These are phyloP conservation scores for Palythoa caribaeorum DNA, from an alignment of 92 coral and sea anemone species.

Conservation along the genomic window DNA sequence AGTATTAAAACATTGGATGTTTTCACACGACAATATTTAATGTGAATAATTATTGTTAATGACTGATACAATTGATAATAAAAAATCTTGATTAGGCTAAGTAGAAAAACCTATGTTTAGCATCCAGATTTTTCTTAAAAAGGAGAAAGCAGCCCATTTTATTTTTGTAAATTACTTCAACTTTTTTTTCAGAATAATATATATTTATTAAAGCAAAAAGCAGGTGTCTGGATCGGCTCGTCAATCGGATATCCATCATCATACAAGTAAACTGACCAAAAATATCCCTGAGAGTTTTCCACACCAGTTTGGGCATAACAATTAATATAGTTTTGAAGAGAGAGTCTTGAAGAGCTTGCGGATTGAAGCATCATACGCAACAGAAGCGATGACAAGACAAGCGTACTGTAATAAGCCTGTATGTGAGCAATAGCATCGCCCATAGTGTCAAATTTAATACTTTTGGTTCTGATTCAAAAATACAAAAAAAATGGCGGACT, in stretches of 20 bases:
- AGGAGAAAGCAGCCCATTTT: slow-evolving; percentile 28
- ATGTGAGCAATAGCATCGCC: slow-evolving; percentile 30
- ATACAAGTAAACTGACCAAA: slow-evolving; percentile 11
- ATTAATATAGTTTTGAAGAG: slow-evolving; percentile 14
- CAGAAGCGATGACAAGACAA: slow-evolving; percentile 24
- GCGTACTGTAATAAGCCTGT: slow-evolving; percentile 28
- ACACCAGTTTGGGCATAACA: neutral
- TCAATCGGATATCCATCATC: slow-evolving; percentile 11
- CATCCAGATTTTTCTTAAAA: slow-evolving; percentile 24
- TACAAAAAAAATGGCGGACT: slow-evolving; percentile 24
- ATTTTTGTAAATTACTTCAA: slow-evolving; percentile 27
- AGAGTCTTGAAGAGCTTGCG: slow-evolving; percentile 24
- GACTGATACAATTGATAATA: slow-evolving; percentile 36
- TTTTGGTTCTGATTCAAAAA: slow-evolving; percentile 37
- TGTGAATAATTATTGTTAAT: slow-evolving; percentile 23
- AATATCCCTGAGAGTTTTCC: slow-evolving; percentile 19
- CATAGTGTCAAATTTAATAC: slow-evolving; percentile 22
- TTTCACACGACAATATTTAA: slow-evolving; percentile 22
- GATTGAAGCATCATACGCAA: slow-evolving; percentile 29
- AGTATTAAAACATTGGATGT: slow-evolving; percentile 30
- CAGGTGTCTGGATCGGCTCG: slow-evolving; percentile 19
- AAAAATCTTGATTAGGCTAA: slow-evolving; percentile 22
- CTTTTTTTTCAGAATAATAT: slow-evolving; percentile 23
- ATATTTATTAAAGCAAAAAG: slow-evolving; percentile 21
- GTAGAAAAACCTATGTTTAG: slow-evolving; percentile 24